Evolutionary conservation across 1,140 invertebrate genomes (phyloP), one percentile per base, ranked within the genome.

Genomic region (Cotesia typhae): DNA sequence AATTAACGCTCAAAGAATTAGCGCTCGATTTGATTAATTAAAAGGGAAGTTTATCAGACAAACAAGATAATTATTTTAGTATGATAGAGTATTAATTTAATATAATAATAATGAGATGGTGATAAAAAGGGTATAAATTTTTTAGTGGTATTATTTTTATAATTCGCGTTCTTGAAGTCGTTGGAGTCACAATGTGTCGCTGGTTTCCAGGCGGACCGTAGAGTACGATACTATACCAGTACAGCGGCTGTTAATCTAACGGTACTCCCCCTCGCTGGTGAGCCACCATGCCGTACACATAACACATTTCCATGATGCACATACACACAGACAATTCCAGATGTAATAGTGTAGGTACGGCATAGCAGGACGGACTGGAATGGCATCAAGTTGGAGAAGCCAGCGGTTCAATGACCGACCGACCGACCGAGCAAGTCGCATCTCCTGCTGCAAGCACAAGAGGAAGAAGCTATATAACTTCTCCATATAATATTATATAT

Each of bases 331-430:
- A 55, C 10, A 7, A 47, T 47, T 9, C 41, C 41, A 47, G 41
- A 47, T 47, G 28, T 28, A 47, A 10, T 47, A 47, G 5, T 9
- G 6, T 73, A 67, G 60, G 47, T 57, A 60, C 38, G 63, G 55
- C 41, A 68, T 60, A 67, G 41, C 68, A 66, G 70, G 70, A 72
- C 67, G 70, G 72, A 69, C 70, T 73, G 72, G 75, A 74, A 76
- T 76, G 75, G 75, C 70, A 71, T 20, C 66, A 65, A 70, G 75
- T 72, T 76, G 71, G 70, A 47, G 41, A 76, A 74, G 75, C 47
- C 55, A 47, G 64, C 73, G 76, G 76, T 77, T 77, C 76, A 77
- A 73, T 77, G 76, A 77, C 76, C 76, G 76, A 77, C 73, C 75
- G 73, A 74, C 75, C 70, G 69, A 76, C 69, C 73, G 73, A 76